A percentile compares a stretch with the other conserved stretches of the same genome.
phyloP scores from a whole-genome alignment of 2,888 invertebrate genomes.

The Nomada fabriciana region DNA sequence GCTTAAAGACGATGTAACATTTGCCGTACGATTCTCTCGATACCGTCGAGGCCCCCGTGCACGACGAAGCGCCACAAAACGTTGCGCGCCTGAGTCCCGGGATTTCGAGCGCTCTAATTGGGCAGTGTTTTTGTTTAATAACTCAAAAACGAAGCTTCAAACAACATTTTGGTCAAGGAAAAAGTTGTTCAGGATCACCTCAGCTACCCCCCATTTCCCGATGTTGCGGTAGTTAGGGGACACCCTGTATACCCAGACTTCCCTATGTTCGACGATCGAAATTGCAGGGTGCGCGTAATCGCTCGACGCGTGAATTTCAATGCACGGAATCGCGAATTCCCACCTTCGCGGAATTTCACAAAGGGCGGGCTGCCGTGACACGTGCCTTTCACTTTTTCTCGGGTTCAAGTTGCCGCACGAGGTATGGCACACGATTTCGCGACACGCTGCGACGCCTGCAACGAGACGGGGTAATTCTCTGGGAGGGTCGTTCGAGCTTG shows the following conservation, averaged over 20 bases:
- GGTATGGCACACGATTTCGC: conserved; percentile 5
- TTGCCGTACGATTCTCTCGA: too few species aligned
- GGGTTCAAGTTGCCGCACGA: conserved; percentile 22
- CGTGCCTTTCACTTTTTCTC: conserved; percentile 46
- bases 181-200: too few species aligned
- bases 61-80: too few species aligned
- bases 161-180: too few species aligned
- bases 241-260: background rate
- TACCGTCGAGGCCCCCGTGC: too few species aligned
- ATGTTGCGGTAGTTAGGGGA: too few species aligned
- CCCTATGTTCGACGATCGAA: background rate
- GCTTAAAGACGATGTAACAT: too few species aligned
- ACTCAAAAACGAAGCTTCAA: too few species aligned
- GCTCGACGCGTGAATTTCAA: conserved; percentile 5
- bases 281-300: background rate
- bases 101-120: too few species aligned
- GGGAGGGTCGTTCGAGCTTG: background rate
- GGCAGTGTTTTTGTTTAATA: too few species aligned
- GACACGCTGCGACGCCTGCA: conserved; percentile 27
- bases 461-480: conserved; percentile 33
- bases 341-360: conserved; percentile 14
- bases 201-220: too few species aligned
- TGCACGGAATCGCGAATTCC: background rate
- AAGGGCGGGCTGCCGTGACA: conserved; percentile 3
- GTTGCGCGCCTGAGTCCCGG: too few species aligned